Conservation (phyloP, 2,797 vertebrate genomes). For the Hirundo rustica region DNA sequence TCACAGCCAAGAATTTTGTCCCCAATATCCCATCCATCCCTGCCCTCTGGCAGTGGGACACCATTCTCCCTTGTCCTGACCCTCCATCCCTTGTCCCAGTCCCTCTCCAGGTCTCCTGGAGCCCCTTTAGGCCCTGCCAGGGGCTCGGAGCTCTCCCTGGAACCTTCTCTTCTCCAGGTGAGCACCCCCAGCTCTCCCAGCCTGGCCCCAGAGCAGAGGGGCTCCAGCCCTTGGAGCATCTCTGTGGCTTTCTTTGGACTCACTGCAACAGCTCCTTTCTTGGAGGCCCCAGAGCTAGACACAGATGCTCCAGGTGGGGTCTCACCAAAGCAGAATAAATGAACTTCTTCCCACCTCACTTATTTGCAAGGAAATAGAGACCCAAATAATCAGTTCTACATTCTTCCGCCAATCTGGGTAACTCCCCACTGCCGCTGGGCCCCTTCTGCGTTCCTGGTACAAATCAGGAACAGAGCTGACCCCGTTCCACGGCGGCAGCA, state of each 20-base stretch:
- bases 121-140: background rate
- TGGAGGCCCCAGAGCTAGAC: background rate
- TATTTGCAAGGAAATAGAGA: background rate
- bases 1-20: accelerated
- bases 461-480: background rate
- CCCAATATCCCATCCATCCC: accelerated
- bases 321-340: background rate
- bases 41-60: background rate
- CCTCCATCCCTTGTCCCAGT: accelerated
- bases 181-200: background rate
- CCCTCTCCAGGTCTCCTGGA: background rate
- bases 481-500: too few relatives aligned
- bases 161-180: background rate
- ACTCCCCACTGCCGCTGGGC: accelerated
- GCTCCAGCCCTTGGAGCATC: background rate
- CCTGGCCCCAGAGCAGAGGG: background rate
- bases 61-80: background rate
- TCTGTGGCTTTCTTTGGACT: background rate
- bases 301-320: background rate
- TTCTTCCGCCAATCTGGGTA: too few relatives aligned
- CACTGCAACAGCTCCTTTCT: background rate
- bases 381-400: accelerated
- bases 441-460: accelerated
- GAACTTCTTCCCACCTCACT: background rate
- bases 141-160: background rate